Percentiles rank a stretch among this genome's conserved stretches.
phyloP scores from a whole-genome alignment of 2,797 vertebrate species.

The Galagoides demidoff region DNA sequence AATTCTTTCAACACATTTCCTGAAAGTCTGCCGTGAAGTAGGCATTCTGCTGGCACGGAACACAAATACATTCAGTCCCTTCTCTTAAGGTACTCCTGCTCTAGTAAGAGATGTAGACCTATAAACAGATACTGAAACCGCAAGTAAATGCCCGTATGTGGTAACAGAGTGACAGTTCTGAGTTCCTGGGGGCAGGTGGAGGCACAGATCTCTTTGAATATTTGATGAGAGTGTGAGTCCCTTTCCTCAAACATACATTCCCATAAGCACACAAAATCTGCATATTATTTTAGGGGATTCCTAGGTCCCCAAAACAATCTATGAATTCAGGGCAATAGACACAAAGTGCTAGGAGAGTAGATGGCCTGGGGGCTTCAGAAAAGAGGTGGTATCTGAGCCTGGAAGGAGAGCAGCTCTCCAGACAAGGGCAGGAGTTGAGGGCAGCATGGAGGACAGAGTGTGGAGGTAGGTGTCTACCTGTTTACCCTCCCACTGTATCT shows the following conservation, averaged over 20 bases:
- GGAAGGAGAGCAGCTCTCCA: neutral
- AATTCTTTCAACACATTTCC: slow-evolving; percentile 32
- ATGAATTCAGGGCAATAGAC: neutral
- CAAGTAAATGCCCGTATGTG: neutral
- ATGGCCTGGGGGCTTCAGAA: neutral
- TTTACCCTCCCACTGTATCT: neutral
- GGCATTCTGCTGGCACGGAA: neutral
- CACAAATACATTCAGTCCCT: neutral
- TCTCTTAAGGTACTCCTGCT: neutral
- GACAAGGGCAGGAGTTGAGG: neutral
- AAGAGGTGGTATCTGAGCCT: neutral
- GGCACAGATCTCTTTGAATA: neutral
- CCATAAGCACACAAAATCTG: neutral
- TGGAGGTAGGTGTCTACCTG: neutral
- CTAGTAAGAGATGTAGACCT: neutral
- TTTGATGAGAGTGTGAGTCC: neutral
- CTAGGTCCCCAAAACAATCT: neutral
- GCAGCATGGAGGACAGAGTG: neutral
- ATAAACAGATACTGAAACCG: neutral
- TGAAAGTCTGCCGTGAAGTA: neutral
- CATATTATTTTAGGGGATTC: neutral
- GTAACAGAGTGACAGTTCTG: neutral
- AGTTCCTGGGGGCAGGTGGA: neutral
- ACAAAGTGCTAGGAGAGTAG: neutral
- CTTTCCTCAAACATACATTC: slow-evolving; percentile 32